These are phyloP conservation scores for Stegodyphus dumicola DNA, from an alignment of 1,140 invertebrate genomes.

Conservation along the genomic window DNA sequence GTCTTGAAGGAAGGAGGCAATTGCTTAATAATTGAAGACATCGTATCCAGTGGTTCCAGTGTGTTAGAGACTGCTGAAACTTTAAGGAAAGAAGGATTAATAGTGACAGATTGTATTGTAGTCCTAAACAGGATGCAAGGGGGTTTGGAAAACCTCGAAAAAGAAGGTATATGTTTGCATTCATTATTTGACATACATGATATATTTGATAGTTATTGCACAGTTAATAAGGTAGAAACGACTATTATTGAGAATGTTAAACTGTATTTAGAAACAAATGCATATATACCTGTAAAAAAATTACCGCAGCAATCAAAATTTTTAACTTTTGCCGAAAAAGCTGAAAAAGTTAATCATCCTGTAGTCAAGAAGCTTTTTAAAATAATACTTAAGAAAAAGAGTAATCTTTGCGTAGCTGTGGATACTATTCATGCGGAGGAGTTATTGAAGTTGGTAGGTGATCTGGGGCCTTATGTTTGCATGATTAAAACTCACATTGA, in stretches of 20 bases:
- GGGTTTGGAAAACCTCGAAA: slow-evolving; percentile 78
- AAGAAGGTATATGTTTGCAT: slow-evolving; percentile 79
- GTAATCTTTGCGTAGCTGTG: slow-evolving; percentile 88
- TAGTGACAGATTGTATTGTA: slow-evolving; percentile 83
- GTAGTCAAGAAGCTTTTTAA: slow-evolving; percentile 78
- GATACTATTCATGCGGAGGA: slow-evolving; percentile 76
- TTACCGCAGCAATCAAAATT: background rate
- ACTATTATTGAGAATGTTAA: slow-evolving; percentile 6
- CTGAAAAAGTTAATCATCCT: slow-evolving; percentile 64
- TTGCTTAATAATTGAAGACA: slow-evolving; percentile 93
- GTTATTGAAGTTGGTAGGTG: slow-evolving; percentile 80
- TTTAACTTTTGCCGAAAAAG: slow-evolving; percentile 55
- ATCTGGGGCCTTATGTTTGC: slow-evolving; percentile 84
- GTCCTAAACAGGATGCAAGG: slow-evolving; percentile 95
- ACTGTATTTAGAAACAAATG: slow-evolving; percentile 22
- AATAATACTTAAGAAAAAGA: slow-evolving; percentile 85
- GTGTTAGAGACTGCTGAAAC: slow-evolving; percentile 86
- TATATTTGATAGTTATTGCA: slow-evolving; percentile 6
- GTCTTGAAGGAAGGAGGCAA: slow-evolving; percentile 80
- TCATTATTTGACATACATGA: slow-evolving; percentile 26
- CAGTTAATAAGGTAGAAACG: background rate
- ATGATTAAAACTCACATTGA: slow-evolving; percentile 92
- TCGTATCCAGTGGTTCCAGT: slow-evolving; percentile 93
- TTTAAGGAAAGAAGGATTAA: slow-evolving; percentile 79
- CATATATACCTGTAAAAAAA: slow-evolving; percentile 67